Percentiles rank a stretch among this genome's conserved stretches.
These are phyloP conservation scores for Drosophila antonietae DNA, from an alignment of 2,888 invertebrate genomes.

Conservation along the genomic window DNA sequence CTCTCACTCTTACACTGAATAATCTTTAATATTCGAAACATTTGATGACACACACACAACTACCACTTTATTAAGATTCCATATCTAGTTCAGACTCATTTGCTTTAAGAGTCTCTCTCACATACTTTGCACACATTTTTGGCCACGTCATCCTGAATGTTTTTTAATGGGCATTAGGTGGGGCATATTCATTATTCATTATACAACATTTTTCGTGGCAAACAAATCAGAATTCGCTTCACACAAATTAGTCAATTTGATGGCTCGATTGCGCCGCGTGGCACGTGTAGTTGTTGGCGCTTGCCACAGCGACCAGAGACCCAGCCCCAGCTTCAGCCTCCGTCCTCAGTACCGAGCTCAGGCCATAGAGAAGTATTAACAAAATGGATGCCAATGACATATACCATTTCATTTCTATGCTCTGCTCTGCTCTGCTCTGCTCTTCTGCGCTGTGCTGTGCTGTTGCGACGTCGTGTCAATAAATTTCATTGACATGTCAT, in stretches of 20 bases:
- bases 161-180: slow-evolving; percentile 64
- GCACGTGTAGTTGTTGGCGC: slow-evolving; percentile 12
- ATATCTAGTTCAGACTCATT: neutral
- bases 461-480: slow-evolving; percentile 30
- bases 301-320: slow-evolving; percentile 4
- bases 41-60: neutral
- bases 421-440: neutral
- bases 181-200: slow-evolving; percentile 81
- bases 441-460: neutral
- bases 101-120: neutral
- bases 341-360: neutral
- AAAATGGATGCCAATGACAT: slow-evolving; percentile 16
- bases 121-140: neutral
- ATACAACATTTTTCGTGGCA: slow-evolving; percentile 27
- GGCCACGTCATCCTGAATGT: neutral
- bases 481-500: slow-evolving; percentile 74
- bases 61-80: too few relatives aligned
- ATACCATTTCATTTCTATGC: slow-evolving; percentile 10
- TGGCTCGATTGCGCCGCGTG: slow-evolving; percentile 34
- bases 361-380: neutral
- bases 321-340: neutral
- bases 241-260: slow-evolving; percentile 59
- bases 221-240: slow-evolving; percentile 65
- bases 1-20: too few relatives aligned
- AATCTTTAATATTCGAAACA: too few relatives aligned